phyloP scores from a whole-genome alignment of 1,140 invertebrate genomes.

The Oncopodura yosiiana region DNA sequence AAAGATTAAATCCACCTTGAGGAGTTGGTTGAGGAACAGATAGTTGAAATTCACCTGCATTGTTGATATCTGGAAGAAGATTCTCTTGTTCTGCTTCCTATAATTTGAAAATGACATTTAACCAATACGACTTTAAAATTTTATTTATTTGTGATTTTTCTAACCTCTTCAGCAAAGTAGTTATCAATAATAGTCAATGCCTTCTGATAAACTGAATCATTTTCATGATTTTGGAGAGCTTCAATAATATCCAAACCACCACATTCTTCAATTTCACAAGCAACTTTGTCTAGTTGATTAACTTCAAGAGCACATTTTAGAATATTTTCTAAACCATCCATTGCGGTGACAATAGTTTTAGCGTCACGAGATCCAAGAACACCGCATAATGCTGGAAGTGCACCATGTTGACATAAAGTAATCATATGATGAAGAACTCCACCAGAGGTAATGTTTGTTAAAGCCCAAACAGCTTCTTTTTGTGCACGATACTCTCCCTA shows the following conservation, averaged over 20 bases:
- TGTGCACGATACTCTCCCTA: conserved; percentile 66
- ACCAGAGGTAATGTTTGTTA: conserved; percentile 69
- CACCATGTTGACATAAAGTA: conserved; percentile 49
- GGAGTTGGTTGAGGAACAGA: background rate
- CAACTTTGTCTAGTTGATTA: conserved; percentile 44
- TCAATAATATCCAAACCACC: conserved; percentile 67
- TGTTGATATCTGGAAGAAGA: background rate
- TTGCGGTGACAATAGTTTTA: conserved; percentile 49
- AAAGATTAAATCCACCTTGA: background rate
- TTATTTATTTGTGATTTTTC: background rate
- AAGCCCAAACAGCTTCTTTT: conserved; percentile 71
- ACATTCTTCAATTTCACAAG: conserved; percentile 52
- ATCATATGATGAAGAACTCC: conserved; percentile 58
- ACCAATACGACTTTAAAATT: background rate
- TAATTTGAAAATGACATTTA: background rate
- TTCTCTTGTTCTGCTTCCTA: background rate
- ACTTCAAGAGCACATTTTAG: conserved; percentile 47
- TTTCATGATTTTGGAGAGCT: conserved; percentile 59
- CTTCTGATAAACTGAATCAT: conserved; percentile 73
- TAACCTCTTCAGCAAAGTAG: conserved; percentile 56
- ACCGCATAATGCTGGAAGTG: conserved; percentile 46
- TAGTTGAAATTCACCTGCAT: background rate
- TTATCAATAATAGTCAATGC: conserved; percentile 68
- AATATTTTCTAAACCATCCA: conserved; percentile 57
- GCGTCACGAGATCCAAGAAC: conserved; percentile 48